These are phyloP conservation scores for Lysandra coridon DNA, from an alignment of 2,888 invertebrate species.

Conservation along the genomic window DNA sequence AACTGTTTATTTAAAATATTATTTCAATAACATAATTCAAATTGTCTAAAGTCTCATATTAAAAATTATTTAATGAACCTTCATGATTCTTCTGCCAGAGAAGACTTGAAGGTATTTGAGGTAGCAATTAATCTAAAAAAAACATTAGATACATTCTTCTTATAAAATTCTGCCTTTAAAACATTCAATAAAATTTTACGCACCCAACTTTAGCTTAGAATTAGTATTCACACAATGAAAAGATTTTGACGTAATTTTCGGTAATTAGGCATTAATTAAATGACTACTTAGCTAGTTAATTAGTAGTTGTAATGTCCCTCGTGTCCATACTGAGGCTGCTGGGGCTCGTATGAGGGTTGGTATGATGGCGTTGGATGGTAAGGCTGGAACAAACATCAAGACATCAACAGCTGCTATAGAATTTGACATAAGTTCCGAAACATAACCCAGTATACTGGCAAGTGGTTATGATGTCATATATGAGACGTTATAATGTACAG, in stretches of 20 bases:
- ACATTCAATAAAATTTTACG: no score
- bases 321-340: conserved; percentile 50
- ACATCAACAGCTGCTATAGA: no score
- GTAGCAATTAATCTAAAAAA: background rate
- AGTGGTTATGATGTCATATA: no score
- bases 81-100: conserved; percentile 3
- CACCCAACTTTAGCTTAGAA: no score
- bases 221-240: no score
- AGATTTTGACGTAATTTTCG: no score
- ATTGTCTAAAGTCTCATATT: background rate
- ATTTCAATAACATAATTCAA: background rate
- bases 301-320: conserved; percentile 65
- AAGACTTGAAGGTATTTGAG: background rate
- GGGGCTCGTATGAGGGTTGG: conserved; percentile 44
- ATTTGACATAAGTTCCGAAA: no score
- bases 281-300: background rate
- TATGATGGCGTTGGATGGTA: conserved; percentile 38
- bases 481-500: no score
- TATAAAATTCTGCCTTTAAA: no score
- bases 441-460: no score
- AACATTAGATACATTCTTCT: no score
- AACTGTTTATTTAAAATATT: background rate
- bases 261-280: background rate
- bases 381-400: conserved; percentile 39
- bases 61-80: background rate